A percentile compares a stretch with the other conserved stretches of the same genome.
Evolutionary conservation across 1,140 invertebrate species (phyloP).

Genomic region (Helicoverpa armigera): DNA sequence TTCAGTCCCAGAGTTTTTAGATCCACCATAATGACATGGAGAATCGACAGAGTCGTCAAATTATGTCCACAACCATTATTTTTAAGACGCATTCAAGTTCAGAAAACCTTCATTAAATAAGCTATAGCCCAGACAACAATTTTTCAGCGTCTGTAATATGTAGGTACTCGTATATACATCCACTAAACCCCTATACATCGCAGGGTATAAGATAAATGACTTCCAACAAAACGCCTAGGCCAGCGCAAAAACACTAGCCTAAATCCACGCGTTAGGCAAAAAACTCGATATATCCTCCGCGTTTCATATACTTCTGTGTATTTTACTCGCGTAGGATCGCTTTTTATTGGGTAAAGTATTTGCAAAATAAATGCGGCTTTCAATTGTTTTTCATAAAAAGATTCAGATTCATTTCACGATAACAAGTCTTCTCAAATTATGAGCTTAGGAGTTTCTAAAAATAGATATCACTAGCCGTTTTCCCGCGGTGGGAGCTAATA

Average conservation of each 20-base stretch:
- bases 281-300: constrained; percentile 28
- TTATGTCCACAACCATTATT: neutral
- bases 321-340: constrained; percentile 9
- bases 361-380: neutral
- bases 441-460: too few species aligned
- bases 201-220: constrained; percentile 38
- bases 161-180: constrained; percentile 2
- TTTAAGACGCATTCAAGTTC: neutral
- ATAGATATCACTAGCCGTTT: too few species aligned
- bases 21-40: too few species aligned
- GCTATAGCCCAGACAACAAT: neutral
- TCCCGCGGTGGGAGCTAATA: too few species aligned
- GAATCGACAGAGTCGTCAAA: too few species aligned
- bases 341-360: constrained; percentile 15
- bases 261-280: constrained; percentile 29
- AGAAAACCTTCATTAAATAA: neutral
- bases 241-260: constrained; percentile 39
- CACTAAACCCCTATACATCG: constrained; percentile 12
- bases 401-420: too few species aligned
- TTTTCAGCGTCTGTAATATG: constrained; percentile 2
- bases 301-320: constrained; percentile 18
- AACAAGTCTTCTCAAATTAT: neutral
- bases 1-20: too few species aligned
- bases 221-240: constrained; percentile 36
- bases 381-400: neutral